Evolutionary conservation across 2,113 vertebrate genomes (phyloP), one percentile per base, ranked within the genome.

Genomic region (Prunella himalayana): DNA sequence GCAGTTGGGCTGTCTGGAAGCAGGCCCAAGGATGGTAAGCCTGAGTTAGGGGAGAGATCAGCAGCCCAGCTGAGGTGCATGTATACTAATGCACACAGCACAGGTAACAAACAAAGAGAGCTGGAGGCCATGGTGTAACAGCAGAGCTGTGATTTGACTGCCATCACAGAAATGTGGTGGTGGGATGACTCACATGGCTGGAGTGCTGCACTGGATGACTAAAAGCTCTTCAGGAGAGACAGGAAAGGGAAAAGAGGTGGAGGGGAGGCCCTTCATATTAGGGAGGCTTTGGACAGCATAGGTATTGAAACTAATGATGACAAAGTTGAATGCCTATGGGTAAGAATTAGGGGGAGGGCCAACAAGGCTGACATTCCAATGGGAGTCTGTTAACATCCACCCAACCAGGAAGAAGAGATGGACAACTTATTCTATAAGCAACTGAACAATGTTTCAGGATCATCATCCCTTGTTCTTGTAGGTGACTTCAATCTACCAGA

Each of bases 71-170:
- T 59, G 72, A 47, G 15, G 9, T 47, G 19, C 33, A 37, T 17
- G 3, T 30, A 22, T 1, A 17, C 6, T 3, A 75, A 17, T 23
- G 11, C 20, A 37, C 0, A 0, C 42, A 37, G 42, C 42, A 23
- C 18, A 20, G 24, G 19, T 8, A 45, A 30, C 5, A 73, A 21
- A 27, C 9, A 28, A 7, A 15, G 24, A 13, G 42, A 35, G 9
- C 33, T 47, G 15, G 42, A 75, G 6, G 54, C 4, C 25, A 6
- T 23, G 54, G 42, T 30, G 2, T 11, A 47, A 4, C 42, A 37
- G 19, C 6, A 21, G 1, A 73, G 6, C 25, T 35, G 0, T 23
- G 4, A 59, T 45, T 19, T 30, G 57, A 15, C 35, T 2, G 1
- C 54, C 19, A 37, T 59, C 42, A 59, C 15, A 12, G 23, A 59